Conservation (phyloP, 1,140 invertebrate genomes). For the Phenacoccus solenopsis region DNA sequence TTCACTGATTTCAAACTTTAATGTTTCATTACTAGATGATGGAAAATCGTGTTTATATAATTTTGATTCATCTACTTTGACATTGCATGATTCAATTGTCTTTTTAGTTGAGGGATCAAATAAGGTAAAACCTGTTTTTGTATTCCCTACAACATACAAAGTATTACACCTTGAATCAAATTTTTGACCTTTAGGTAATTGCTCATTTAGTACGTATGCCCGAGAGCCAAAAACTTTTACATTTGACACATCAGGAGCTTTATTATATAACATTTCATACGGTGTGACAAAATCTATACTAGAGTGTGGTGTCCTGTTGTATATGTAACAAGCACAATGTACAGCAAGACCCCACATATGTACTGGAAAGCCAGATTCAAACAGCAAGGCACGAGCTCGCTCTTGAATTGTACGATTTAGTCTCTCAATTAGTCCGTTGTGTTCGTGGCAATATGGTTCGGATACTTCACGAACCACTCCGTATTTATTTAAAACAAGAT, state of each 20-base stretch:
- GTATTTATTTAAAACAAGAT: not conserved
- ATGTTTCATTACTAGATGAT: not conserved
- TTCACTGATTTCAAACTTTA: not conserved
- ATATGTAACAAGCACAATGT: constrained; percentile 7
- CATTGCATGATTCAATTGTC: not conserved
- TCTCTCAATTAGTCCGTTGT: constrained; percentile 32
- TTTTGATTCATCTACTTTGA: not conserved
- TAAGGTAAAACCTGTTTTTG: not conserved
- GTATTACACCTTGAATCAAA: not conserved
- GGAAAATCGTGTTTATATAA: not conserved
- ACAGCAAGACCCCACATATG: constrained; percentile 30
- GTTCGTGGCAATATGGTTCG: constrained; percentile 25
- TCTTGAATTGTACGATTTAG: constrained; percentile 32
- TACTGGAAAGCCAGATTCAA: constrained; percentile 29
- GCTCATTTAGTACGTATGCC: constrained; percentile 22
- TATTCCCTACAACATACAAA: not conserved
- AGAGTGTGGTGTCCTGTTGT: constrained; percentile 16
- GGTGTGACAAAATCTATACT: constrained; percentile 23
- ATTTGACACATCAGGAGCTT: constrained; percentile 27
- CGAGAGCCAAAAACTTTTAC: constrained; percentile 31
- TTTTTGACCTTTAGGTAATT: not conserved
- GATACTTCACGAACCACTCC: constrained; percentile 15
- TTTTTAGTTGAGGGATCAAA: not conserved
- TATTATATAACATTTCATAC: constrained; percentile 29
- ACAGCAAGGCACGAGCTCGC: constrained; percentile 30